These are phyloP conservation scores for Actinia tenebrosa DNA, from an alignment of 64 coral and sea anemone species.

Conservation along the genomic window DNA sequence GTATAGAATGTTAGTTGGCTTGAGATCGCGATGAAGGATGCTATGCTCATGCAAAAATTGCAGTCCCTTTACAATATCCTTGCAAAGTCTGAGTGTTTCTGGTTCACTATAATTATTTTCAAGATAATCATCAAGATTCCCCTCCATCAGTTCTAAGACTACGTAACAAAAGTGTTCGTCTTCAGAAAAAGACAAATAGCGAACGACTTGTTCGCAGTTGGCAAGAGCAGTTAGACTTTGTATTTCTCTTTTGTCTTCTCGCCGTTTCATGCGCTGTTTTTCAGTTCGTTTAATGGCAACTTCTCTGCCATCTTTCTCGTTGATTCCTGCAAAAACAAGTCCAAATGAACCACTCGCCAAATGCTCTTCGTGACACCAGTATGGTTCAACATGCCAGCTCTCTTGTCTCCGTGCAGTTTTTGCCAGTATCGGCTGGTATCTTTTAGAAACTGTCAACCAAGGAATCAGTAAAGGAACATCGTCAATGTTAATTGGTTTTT, in stretches of 20 bases:
- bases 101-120: background rate
- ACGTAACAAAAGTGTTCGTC: conserved; percentile 47
- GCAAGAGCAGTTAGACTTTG: conserved; percentile 13
- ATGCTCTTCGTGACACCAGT: background rate
- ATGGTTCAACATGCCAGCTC: background rate
- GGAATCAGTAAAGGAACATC: background rate
- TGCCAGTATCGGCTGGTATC: background rate
- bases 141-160: conserved; percentile 73
- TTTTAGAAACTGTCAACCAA: background rate
- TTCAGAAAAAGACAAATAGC: conserved; percentile 15
- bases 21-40: conserved; percentile 63
- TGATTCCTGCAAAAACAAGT: conserved; percentile 20
- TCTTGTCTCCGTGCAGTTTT: background rate
- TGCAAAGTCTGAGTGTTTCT: conserved; percentile 27
- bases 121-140: conserved; percentile 22
- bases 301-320: conserved; percentile 22
- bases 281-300: conserved; percentile 24
- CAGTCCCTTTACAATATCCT: conserved; percentile 47
- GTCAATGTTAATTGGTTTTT: background rate
- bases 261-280: background rate
- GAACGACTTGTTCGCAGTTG: conserved; percentile 42
- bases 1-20: conserved; percentile 57
- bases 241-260: conserved; percentile 20
- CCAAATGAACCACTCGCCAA: conserved; percentile 19
- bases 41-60: conserved; percentile 33